Evolutionary conservation across 2,113 vertebrate species (phyloP), one percentile per base, ranked within the genome.

Genomic region (Pterocles burchelli): DNA sequence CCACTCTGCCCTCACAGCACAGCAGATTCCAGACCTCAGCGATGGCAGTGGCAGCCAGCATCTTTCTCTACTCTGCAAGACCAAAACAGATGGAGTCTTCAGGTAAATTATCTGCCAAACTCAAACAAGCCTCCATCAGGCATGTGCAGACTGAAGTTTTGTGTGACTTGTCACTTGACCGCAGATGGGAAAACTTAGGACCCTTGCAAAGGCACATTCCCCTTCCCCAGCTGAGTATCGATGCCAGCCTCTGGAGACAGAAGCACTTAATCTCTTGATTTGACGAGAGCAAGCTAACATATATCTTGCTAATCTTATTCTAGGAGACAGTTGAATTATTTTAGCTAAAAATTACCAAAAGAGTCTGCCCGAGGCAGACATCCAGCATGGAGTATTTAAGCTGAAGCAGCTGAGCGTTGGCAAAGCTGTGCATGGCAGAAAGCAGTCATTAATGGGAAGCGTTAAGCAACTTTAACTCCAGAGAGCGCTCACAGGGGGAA

Each of bases 331-430:
- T 46, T 86, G 75, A 94, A 61, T 83, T 93, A 86, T 96, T 96
- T 97, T 88, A 86, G 43, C 68, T 95, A 67, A 94, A 96, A 90
- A 52, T 85, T 92, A 93, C 68, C 52, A n/a, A 52, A 85, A 70
- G 46, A 72, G 46, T 58, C 81, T 76, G 74, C 94, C 78, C 3
- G 24, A 85, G 75, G 93, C 90, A 86, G 68, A 61, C 25, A 74
- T 90, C 88, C 75, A 93, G 68, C 48, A 61, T 6, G 3, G 83
- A 93, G 48, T 38, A 46, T 74, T 90, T 90, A 55, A 90, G 51
- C 55, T 94, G 0, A 0, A 77, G 33, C 58, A 77, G 61, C 66
- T 87, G 77, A 92, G 61, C 49, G 78, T 74, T 90, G 82, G 49
- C 86, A 74, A 83, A 89, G 55, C 71, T 68, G 19, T n/a, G 45